Evolutionary conservation across 2,797 vertebrate species (phyloP), one percentile per base, ranked within the genome.

Genomic region (Cirrhinus molitorella): DNA sequence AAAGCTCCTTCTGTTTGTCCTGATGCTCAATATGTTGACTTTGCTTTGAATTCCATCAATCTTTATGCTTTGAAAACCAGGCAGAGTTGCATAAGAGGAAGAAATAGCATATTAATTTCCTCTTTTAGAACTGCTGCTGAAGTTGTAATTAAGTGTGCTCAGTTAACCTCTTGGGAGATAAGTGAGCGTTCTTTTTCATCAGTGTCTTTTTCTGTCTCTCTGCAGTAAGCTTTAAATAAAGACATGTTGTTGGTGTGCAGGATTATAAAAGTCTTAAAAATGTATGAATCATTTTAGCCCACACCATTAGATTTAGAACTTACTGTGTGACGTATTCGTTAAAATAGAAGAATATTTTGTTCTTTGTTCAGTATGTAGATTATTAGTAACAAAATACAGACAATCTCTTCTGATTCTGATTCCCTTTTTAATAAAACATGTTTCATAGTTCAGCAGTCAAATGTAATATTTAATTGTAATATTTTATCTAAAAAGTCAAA

Each of bases 131-230:
- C 80, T 83, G 63, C 47, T 68, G 84, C 80, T 80, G 85, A 87
- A 84, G 79, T 72, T 78, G 70, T 90, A 86, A 88, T 85, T 88
- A 88, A 87, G 77, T 88, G 68, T 80, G 79, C 79, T 85, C 71
- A 78, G 79, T 66, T 82, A 78, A 78, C 83, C 80, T 87, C 83
- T 73, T 25, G 68, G 81, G 87, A 81, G 85, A 74, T 67, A 67
- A 77, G n/a, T 65, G 37, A 66, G 68, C 19, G 21, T 61, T 57
- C 59, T 70, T 71, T 80, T 74, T 84, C 49, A 55, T 61, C 59
- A 51, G 28, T 63, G 51, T 83, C 74, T 71, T 76, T 85, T 47
- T 79, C 43, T 83, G 40, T 70, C 71, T 84, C 55, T 80, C 21
- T 61, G 40, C 47, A 67, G 63, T 17, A 25, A 23, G 21, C 17